Conservation (phyloP, 2,888 invertebrate species). For the Chaitophorus viminalis region DNA sequence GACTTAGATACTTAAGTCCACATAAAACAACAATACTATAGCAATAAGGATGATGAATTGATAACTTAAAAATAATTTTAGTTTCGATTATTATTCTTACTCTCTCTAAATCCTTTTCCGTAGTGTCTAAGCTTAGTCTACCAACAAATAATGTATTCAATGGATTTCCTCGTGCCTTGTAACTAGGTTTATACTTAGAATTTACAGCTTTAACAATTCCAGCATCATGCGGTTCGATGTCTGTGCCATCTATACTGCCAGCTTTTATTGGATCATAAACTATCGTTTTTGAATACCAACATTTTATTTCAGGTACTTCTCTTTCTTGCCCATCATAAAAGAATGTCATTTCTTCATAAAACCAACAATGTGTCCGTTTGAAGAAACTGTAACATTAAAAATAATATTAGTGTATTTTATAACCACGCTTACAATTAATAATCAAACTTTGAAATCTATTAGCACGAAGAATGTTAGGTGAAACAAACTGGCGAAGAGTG, state of each 20-base stretch:
- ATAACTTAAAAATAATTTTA: neutral
- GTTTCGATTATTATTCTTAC: constrained; percentile 65
- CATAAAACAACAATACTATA: too few relatives aligned
- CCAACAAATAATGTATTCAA: constrained; percentile 80
- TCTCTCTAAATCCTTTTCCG: constrained; percentile 71
- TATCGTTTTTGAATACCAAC: constrained; percentile 72
- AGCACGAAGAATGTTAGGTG: too few relatives aligned
- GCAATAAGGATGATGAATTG: too few relatives aligned
- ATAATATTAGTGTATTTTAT: neutral
- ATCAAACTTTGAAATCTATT: too few relatives aligned
- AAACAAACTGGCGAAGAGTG: too few relatives aligned
- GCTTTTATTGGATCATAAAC: constrained; percentile 82
- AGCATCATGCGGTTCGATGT: constrained; percentile 82
- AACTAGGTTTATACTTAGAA: constrained; percentile 75
- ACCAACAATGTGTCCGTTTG: neutral
- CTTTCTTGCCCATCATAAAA: neutral
- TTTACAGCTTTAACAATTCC: constrained; percentile 78
- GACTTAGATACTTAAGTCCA: too few relatives aligned
- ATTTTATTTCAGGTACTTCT: constrained; percentile 64
- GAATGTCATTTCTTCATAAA: constrained; percentile 2
- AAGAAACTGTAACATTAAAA: neutral
- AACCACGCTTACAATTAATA: neutral
- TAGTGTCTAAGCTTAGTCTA: constrained; percentile 76
- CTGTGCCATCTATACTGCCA: constrained; percentile 89
- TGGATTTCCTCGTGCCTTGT: constrained; percentile 76